Evolutionary conservation across 2,888 invertebrate species (phyloP).

Genomic region (Norana najaformis): DNA sequence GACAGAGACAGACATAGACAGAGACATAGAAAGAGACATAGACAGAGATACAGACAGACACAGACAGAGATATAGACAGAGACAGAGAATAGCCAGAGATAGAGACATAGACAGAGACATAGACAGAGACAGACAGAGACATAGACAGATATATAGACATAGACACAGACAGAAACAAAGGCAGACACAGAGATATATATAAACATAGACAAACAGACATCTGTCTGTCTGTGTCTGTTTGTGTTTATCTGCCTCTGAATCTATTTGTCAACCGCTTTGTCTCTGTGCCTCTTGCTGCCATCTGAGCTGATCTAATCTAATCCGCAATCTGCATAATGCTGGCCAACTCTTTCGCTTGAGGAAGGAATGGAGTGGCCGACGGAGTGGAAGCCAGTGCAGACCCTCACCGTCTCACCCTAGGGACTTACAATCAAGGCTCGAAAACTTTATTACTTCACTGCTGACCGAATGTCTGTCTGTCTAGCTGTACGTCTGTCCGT

Average conservation of each 20-base stretch:
- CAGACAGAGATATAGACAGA: too few relatives aligned
- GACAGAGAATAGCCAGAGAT: too few relatives aligned
- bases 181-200: neutral
- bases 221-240: neutral
- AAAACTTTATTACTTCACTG: constrained; percentile 10
- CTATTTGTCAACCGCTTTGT: neutral
- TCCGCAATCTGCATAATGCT: neutral
- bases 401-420: neutral
- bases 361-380: neutral
- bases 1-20: neutral
- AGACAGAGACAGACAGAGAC: neutral
- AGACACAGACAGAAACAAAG: neutral
- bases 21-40: neutral
- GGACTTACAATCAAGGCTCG: neutral
- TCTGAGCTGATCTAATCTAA: neutral
- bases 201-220: neutral
- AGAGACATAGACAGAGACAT: too few relatives aligned
- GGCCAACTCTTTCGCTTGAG: neutral
- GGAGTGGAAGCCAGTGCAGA: neutral
- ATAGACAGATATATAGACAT: neutral
- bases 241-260: neutral
- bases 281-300: neutral
- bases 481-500: neutral
- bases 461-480: neutral
- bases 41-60: too few relatives aligned